Evolutionary conservation across 1,140 invertebrate genomes (phyloP), one percentile per base, ranked within the genome.

Genomic region (Drosophila melanogaster): DNA sequence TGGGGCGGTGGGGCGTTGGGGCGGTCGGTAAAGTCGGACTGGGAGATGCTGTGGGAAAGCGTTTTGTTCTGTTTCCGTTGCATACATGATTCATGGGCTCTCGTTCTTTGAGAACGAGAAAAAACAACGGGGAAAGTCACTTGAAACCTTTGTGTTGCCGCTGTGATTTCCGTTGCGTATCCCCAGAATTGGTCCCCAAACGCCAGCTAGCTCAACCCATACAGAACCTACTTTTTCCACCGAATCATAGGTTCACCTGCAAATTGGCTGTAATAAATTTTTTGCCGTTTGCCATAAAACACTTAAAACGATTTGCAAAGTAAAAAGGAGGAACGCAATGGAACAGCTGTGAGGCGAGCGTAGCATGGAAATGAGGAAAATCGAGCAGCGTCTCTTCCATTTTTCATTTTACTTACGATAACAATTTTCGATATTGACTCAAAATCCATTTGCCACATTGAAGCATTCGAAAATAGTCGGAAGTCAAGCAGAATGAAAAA

Each of bases 231-330:
- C 24, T 40, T 17, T 59, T 50, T 10, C 10, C 72, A 24, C 6
- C n/a, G 40, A 19, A 15, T 38, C 43, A 57, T 60, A 56, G 65
- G 66, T 73, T 84, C 73, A 80, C 77, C 79, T 87, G 84, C 77
- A 87, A 87, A 87, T 89, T 87, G 84, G 62, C 80, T 84, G 84
- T 77, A 87, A 87, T 87, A 87, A 87, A 87, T 87, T 87, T 67
- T 60, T 89, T 84, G 64, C 71, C 51, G 72, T 80, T 87, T 84
- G 60, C 72, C 79, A 89, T 87, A 87, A 87, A 87, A 87, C 85
- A 87, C 84, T 87, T 89, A 83, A 89, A 87, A 89, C 79, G 84
- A 79, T 83, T 89, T 87, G 79, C 33, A 62, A 69, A 54, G 43
- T 61, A 49, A 61, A 50, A 62, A 46, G 62, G 44, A 33, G 17